Evolutionary conservation across 2,797 vertebrate species (phyloP).

Genomic region (Danio albolineatus): DNA sequence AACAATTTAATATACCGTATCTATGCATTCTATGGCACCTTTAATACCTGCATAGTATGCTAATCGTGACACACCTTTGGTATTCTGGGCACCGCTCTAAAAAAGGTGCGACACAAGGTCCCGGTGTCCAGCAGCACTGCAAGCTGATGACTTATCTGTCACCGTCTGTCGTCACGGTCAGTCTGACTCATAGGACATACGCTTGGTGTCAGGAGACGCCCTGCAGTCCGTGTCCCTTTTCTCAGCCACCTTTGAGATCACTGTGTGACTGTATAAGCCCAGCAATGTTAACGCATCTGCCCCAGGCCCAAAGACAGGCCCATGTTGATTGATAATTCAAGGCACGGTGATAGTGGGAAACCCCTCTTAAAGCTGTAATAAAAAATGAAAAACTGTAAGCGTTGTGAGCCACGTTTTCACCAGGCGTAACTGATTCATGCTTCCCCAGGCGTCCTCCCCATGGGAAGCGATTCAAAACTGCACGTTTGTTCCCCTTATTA

Average conservation of each 20-base stretch:
- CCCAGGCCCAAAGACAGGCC: not conserved
- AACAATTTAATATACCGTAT: too few species aligned
- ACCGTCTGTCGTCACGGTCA: constrained; percentile 25
- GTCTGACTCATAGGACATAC: constrained; percentile 43
- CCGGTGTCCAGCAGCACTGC: constrained; percentile 34
- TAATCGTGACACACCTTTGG: not conserved
- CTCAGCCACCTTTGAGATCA: constrained; percentile 28
- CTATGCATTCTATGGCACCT: too few species aligned
- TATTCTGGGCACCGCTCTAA: not conserved
- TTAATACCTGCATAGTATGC: not conserved
- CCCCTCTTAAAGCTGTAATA: constrained; percentile 17
- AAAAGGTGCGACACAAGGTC: constrained; percentile 10
- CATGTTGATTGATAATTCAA: constrained; percentile 24
- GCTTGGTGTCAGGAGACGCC: constrained; percentile 48
- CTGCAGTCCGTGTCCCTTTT: not conserved
- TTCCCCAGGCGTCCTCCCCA: constrained; percentile 12
- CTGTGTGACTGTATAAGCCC: not conserved
- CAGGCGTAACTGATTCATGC: constrained; percentile 17
- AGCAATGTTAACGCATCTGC: not conserved
- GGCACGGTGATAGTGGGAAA: constrained; percentile 2
- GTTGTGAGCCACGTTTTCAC: not conserved
- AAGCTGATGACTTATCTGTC: constrained; percentile 46
- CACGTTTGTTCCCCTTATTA: constrained; percentile 25
- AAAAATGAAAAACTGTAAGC: constrained; percentile 9
- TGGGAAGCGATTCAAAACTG: constrained; percentile 23